Evolutionary conservation across 2,888 invertebrate genomes (phyloP), one percentile per base, ranked within the genome.

Genomic region (Protophormia terraenovae): DNA sequence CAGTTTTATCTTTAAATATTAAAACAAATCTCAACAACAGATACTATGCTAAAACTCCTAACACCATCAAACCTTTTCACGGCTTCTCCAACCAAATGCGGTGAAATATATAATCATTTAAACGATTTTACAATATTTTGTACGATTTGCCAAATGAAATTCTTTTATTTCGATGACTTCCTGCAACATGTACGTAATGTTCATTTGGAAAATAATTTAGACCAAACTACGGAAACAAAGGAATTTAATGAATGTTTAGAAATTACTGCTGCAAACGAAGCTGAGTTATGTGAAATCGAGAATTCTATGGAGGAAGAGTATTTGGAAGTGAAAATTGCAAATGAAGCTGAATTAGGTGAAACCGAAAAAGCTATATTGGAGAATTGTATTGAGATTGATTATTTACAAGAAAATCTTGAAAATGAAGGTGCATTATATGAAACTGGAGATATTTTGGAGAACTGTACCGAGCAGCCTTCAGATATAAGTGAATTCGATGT

Each of bases 51-150:
- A 29, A 53, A 24, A 3, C 7, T 2, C 3, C 12, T 1, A 2
- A 53, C 14, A 14, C 22, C 10, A 24, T 6, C 53, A 53, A n/a
- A n/a, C n/a, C n/a, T n/a, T n/a, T n/a, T n/a, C n/a, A n/a, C n/a
- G n/a, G n/a, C n/a, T n/a, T n/a, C n/a, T n/a, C n/a, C n/a, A 83
- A 89, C 88, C 53, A 91, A 90, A 86, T 91, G 91, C 82, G 91
- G 90, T 16, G 91, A 91, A 77, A 89, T 91, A 67, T 90, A 89
- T 87, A 90, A 88, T 64, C 89, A 87, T 67, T 83, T 89, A 16
- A 86, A 87, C 35, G 89, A 89, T 73, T 91, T 89, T 77, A 91
- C 90, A 24, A 91, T 91, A 22, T 86, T 89, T 67, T 91, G 91
- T 38, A 87, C 87, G 22, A 89, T 90, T 67, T 91, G 91, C 71